A percentile compares a stretch with the other conserved stretches of the same genome.
Evolutionary conservation across 2,888 invertebrate genomes (phyloP).

Genomic region (Timandra comae): DNA sequence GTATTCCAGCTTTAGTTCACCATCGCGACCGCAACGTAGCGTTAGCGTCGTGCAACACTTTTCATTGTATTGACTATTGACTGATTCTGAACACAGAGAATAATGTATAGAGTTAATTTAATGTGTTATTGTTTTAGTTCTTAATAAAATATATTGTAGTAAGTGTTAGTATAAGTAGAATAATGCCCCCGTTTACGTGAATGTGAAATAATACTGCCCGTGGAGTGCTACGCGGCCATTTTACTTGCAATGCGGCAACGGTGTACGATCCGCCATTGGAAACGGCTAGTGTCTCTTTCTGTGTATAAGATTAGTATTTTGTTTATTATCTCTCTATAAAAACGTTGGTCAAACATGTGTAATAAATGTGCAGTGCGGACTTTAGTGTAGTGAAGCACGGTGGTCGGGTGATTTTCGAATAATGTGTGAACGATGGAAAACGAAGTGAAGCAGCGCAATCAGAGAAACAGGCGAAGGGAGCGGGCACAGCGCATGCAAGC

Average conservation of each 20-base stretch:
- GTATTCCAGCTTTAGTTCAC: conserved; percentile 68
- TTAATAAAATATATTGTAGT: conserved; percentile 67
- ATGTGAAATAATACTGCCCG: conserved; percentile 71
- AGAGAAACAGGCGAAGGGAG: conserved; percentile 91
- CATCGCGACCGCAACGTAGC: conserved; percentile 75
- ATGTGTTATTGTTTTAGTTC: conserved; percentile 73
- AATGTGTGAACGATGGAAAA: conserved; percentile 86
- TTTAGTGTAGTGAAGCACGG: conserved; percentile 77
- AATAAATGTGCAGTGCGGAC: conserved; percentile 75
- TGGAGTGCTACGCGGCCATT: conserved; percentile 81
- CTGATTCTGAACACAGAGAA: conserved; percentile 79
- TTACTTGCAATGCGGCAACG: conserved; percentile 84
- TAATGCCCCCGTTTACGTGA: conserved; percentile 72
- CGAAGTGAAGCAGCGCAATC: conserved; percentile 89
- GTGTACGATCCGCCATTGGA: conserved; percentile 85
- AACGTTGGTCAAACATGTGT: conserved; percentile 73
- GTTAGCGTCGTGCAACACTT: conserved; percentile 82
- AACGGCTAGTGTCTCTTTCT: conserved; percentile 81
- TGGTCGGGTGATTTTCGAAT: conserved; percentile 76
- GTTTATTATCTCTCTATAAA: conserved; percentile 68
- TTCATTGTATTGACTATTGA: conserved; percentile 85
- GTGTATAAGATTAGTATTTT: conserved; percentile 78
- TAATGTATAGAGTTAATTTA: conserved; percentile 81
- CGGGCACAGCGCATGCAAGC: conserved; percentile 94
- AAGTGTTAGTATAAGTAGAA: conserved; percentile 73